phyloP scores from a whole-genome alignment of 2,888 invertebrate genomes.

The Parnassius apollo region DNA sequence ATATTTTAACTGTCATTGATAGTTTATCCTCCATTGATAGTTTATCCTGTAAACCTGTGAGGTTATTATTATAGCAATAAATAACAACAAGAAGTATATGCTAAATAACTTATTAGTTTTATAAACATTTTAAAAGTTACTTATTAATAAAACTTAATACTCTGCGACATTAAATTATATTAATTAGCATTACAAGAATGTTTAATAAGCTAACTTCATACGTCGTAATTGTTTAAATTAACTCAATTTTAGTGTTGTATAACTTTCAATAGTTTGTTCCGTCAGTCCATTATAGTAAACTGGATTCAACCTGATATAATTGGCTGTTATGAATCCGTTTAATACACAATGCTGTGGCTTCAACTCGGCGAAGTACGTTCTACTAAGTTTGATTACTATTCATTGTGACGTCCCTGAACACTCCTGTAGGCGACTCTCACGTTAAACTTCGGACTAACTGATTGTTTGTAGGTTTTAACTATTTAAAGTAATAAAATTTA shows the following conservation, averaged over 20 bases:
- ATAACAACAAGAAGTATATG: too few relatives aligned
- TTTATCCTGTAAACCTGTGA: too few relatives aligned
- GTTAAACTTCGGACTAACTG: slow-evolving; percentile 5
- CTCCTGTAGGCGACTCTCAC: slow-evolving; percentile 2
- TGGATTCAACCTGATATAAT: slow-evolving; percentile 26
- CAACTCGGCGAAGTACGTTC: slow-evolving; percentile 40
- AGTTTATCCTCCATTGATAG: too few relatives aligned
- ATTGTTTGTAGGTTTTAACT: slow-evolving; percentile 17
- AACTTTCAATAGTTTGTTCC: slow-evolving; percentile 16
- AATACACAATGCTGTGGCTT: slow-evolving; percentile 42
- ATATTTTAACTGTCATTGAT: too few relatives aligned
- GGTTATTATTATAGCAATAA: too few relatives aligned
- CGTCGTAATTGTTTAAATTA: not conserved
- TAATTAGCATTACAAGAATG: too few relatives aligned
- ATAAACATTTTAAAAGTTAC: too few relatives aligned
- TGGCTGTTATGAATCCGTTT: slow-evolving; percentile 29
- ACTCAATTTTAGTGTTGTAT: slow-evolving; percentile 2
- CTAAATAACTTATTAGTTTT: too few relatives aligned
- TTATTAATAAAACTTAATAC: too few relatives aligned
- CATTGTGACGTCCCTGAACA: slow-evolving; percentile 38
- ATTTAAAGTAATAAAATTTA: not conserved
- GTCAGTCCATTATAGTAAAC: slow-evolving; percentile 18
- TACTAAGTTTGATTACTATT: slow-evolving; percentile 53
- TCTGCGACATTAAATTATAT: too few relatives aligned
- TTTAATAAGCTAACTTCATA: too few relatives aligned